A percentile compares a stretch with the other conserved stretches of the same genome.
Evolutionary conservation across 1,140 invertebrate genomes (phyloP).

Genomic region (Heterodera carotae): DNA sequence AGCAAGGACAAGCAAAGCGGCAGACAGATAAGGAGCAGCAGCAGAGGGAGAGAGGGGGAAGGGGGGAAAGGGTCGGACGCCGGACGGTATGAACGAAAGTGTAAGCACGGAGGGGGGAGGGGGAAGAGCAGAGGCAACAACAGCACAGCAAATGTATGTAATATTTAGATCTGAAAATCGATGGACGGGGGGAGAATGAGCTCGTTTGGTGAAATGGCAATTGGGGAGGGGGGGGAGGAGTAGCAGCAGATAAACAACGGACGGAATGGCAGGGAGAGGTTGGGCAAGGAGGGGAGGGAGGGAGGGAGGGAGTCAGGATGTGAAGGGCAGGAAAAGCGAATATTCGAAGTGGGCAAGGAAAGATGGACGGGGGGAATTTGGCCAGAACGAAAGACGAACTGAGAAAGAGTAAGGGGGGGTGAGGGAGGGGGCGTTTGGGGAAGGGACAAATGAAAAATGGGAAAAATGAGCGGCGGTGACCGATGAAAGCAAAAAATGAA

Average conservation of each 20-base stretch:
- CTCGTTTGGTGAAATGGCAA: slow-evolving; percentile 6
- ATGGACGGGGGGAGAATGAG: background rate
- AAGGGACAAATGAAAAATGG: background rate
- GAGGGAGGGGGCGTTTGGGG: too few species aligned
- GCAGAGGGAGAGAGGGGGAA: too few species aligned
- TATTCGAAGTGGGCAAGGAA: background rate
- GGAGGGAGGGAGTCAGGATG: background rate
- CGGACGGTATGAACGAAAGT: background rate
- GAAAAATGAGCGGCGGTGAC: background rate
- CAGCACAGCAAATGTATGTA: slow-evolving; percentile 2
- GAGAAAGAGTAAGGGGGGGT: background rate
- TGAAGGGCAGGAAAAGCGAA: slow-evolving; percentile 20
- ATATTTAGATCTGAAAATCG: slow-evolving; percentile 16
- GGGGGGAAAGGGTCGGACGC: too few species aligned
- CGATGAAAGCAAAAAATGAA: background rate
- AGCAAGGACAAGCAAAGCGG: background rate
- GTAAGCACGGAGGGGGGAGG: background rate
- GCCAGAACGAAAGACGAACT: background rate
- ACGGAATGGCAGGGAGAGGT: background rate
- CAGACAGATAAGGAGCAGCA: background rate
- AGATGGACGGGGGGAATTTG: background rate
- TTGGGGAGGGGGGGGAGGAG: background rate
- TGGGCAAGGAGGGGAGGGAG: background rate
- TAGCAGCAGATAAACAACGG: slow-evolving; percentile 1
- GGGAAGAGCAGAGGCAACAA: background rate